phyloP scores from a whole-genome alignment of 2,888 invertebrate species.

The Diaphora mendica region DNA sequence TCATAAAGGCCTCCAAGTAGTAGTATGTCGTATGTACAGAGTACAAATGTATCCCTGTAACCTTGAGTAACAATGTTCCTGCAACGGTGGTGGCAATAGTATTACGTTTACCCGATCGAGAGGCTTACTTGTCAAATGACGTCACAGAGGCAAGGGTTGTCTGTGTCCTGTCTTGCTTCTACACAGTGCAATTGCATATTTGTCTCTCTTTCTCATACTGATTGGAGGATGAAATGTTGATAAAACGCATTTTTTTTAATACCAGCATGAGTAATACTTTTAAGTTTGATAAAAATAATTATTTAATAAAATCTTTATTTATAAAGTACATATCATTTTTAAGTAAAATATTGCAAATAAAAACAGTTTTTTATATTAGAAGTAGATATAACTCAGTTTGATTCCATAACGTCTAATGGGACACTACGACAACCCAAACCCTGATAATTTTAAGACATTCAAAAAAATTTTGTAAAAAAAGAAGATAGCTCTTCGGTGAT shows the following conservation, averaged over 20 bases:
- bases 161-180: conserved; percentile 23
- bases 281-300: background rate
- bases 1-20: conserved; percentile 73
- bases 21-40: conserved; percentile 68
- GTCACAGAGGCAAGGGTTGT: conserved; percentile 38
- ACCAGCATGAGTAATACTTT: background rate
- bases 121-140: conserved; percentile 56
- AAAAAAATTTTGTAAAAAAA: conserved; percentile 54
- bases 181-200: background rate
- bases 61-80: conserved; percentile 73
- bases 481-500: conserved; percentile 76
- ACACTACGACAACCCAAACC: conserved; percentile 45
- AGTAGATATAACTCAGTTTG: background rate
- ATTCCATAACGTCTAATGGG: conserved; percentile 21
- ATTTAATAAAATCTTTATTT: background rate
- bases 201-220: conserved; percentile 1
- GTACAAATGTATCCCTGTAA: conserved; percentile 72
- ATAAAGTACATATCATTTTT: background rate
- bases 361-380: background rate
- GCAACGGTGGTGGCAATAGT: conserved; percentile 52
- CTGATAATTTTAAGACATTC: conserved; percentile 51
- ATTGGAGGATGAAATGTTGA: background rate
- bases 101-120: conserved; percentile 49
- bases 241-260: background rate
- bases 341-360: background rate